phyloP scores from a whole-genome alignment of 2,113 vertebrate species.

The Naja naja region DNA sequence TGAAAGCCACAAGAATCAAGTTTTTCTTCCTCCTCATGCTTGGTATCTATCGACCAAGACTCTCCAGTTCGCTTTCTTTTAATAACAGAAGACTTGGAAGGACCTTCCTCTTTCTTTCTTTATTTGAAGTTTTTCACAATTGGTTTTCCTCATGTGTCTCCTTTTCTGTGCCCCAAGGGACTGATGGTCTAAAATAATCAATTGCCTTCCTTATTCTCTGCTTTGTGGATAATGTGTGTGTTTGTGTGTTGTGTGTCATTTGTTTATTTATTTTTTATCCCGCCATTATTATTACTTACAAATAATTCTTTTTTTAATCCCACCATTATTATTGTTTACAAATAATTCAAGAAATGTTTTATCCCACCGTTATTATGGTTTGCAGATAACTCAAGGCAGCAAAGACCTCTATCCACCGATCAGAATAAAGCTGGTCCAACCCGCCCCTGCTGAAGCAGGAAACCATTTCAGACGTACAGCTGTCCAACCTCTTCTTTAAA shows the following conservation, averaged over 20 bases:
- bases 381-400: not conserved
- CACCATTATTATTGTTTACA: no score
- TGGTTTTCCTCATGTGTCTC: not conserved
- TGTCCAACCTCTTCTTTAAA: no score
- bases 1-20: no score
- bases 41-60: no score
- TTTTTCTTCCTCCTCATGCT: no score
- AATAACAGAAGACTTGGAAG: no score
- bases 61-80: not conserved
- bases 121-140: not conserved
- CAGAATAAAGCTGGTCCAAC: not conserved
- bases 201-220: not conserved
- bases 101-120: not conserved
- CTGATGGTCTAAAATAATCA: not conserved
- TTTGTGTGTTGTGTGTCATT: not conserved
- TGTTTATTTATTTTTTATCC: not conserved
- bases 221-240: not conserved
- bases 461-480: no score
- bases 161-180: not conserved
- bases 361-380: no score
- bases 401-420: not conserved
- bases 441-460: no score
- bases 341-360: no score
- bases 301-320: not conserved
- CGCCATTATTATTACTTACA: not conserved